Conservation (phyloP, 2,888 invertebrate genomes). For the Coecobrya sp. region DNA sequence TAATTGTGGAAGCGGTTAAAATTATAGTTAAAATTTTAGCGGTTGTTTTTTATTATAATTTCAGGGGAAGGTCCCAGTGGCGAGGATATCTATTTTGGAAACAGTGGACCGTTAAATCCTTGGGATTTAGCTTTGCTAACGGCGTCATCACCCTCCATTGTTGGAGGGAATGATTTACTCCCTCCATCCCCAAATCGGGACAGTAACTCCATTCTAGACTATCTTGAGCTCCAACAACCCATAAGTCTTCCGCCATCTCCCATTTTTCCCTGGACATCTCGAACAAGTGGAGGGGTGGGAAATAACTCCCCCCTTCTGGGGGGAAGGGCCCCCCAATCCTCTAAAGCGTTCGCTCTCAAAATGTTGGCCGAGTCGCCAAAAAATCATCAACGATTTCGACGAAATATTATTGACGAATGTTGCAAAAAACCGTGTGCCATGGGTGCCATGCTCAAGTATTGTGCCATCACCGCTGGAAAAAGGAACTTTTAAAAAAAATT, state of each 20-base stretch:
- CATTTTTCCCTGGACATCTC: not conserved
- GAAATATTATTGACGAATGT: constrained; percentile 82
- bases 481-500: not conserved
- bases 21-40: no score
- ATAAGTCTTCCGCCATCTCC: no score
- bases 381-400: constrained; percentile 42
- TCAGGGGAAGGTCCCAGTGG: constrained; percentile 47
- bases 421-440: constrained; percentile 81
- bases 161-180: no score
- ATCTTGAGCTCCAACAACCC: constrained; percentile 14
- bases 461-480: constrained; percentile 60
- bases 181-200: no score
- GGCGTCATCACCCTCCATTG: no score
- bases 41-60: no score
- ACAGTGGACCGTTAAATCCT: not conserved
- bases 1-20: no score
- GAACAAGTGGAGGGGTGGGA: no score
- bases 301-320: no score
- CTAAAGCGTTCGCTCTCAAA: constrained; percentile 67
- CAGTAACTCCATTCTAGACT: constrained; percentile 14
- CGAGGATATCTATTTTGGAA: not conserved
- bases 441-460: constrained; percentile 72
- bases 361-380: constrained; percentile 67
- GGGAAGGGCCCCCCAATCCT: not conserved
- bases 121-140: constrained; percentile 20